Evolutionary conservation across 2,113 vertebrate species (phyloP).

Genomic region (Myrmecophaga tridactyla): DNA sequence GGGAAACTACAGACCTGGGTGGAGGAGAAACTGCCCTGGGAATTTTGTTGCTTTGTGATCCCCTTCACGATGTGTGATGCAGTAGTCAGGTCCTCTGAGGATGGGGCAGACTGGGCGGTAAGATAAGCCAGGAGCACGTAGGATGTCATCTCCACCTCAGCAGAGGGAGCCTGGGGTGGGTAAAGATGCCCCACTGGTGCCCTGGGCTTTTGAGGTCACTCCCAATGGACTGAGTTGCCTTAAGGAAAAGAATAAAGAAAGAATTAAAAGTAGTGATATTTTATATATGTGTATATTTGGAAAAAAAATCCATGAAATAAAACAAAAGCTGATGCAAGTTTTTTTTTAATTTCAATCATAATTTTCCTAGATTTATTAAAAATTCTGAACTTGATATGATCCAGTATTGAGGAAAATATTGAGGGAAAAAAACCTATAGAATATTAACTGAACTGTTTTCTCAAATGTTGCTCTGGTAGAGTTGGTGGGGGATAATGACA

Average conservation of each 20-base stretch:
- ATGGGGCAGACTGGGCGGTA: conserved; percentile 39
- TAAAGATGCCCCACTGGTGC: background rate
- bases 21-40: conserved; percentile 82
- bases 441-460: background rate
- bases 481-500: background rate
- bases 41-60: conserved; percentile 83
- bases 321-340: background rate
- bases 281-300: background rate
- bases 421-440: background rate
- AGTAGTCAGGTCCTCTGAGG: conserved; percentile 68
- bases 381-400: background rate
- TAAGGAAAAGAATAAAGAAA: background rate
- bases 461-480: background rate
- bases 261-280: background rate
- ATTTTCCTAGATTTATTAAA: background rate
- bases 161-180: conserved; percentile 77
- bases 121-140: conserved; percentile 78
- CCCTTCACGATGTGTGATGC: conserved; percentile 72
- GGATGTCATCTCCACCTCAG: conserved; percentile 82
- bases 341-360: background rate
- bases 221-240: conserved; percentile 80
- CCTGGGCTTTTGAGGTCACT: conserved; percentile 73
- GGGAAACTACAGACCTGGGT: conserved; percentile 78
- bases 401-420: background rate
- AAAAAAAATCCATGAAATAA: background rate